phyloP scores from a whole-genome alignment of 2,113 vertebrate species.

The Himantopus leucocephalus region DNA sequence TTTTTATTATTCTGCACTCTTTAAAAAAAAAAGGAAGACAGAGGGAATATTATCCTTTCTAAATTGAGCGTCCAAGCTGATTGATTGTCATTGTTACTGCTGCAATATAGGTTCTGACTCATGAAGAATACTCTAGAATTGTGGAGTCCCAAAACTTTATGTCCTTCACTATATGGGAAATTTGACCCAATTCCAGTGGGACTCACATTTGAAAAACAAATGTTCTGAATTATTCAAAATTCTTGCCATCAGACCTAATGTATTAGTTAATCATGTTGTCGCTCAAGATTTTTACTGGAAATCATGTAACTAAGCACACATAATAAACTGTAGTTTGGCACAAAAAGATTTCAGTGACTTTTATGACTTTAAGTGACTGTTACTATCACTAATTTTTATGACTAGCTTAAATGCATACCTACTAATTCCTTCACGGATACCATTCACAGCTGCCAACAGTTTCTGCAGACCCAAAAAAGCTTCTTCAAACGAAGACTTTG shows the following conservation, averaged over 20 bases:
- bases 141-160: not conserved
- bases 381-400: not conserved
- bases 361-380: not conserved
- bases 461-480: conserved; percentile 82
- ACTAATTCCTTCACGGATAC: conserved; percentile 83
- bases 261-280: not conserved
- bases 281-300: not conserved
- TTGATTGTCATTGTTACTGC: not conserved
- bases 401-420: conserved; percentile 72
- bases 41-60: not conserved
- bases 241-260: not conserved
- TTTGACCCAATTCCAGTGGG: not conserved
- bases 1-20: not conserved
- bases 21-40: not conserved
- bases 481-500: conserved; percentile 79
- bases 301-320: not conserved
- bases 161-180: not conserved
- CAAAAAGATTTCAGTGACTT: not conserved
- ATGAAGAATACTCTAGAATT: not conserved
- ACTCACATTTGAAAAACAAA: not conserved
- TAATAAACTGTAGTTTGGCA: not conserved
- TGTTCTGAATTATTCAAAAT: not conserved
- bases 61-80: not conserved
- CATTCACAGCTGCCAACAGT: conserved; percentile 79
- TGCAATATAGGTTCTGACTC: not conserved